Conservation (phyloP, 2,113 vertebrate species). For the Tragelaphus scriptus region DNA sequence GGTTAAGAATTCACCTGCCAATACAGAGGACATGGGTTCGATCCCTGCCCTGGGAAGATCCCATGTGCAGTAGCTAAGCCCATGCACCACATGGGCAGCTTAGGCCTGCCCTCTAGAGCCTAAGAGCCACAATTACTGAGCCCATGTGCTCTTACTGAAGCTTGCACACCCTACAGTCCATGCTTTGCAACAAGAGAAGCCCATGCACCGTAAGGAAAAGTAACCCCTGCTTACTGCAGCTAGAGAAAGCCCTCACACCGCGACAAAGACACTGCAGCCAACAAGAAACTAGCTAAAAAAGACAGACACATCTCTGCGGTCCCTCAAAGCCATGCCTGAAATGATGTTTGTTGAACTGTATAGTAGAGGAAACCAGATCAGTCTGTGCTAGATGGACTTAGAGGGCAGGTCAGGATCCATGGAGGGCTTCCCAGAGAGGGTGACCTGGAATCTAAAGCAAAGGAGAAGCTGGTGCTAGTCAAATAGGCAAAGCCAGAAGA, state of each 20-base stretch:
- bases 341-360: neutral
- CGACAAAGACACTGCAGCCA: neutral
- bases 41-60: neutral
- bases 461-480: neutral
- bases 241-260: neutral
- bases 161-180: neutral
- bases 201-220: neutral
- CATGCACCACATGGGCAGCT: neutral
- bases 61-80: neutral
- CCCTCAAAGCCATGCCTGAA: neutral
- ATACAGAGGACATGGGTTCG: neutral
- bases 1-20: neutral
- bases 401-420: neutral
- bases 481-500: neutral
- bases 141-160: neutral
- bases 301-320: neutral
- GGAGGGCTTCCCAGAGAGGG: neutral
- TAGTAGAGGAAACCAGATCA: neutral
- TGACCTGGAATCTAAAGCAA: neutral
- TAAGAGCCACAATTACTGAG: neutral
- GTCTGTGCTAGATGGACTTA: neutral
- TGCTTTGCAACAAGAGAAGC: neutral
- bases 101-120: neutral
- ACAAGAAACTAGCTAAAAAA: neutral
- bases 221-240: neutral